A percentile compares a stretch with the other conserved stretches of the same genome.
Conservation (phyloP, 1,140 invertebrate species). For the Hydropsyche tenuis region DNA sequence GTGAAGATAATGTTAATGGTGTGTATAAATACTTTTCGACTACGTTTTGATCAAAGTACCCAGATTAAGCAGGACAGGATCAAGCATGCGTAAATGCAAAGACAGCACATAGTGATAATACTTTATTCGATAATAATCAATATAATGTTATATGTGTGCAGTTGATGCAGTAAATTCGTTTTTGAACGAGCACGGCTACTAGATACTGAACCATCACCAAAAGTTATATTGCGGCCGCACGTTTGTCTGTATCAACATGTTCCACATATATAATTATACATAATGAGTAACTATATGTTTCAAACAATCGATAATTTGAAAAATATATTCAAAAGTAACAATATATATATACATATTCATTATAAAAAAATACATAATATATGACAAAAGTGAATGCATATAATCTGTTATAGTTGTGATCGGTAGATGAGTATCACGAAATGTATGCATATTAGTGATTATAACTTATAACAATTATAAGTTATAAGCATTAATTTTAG, state of each 20-base stretch:
- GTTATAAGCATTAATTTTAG: too few species aligned
- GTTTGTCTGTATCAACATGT: too few species aligned
- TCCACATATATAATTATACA: not conserved
- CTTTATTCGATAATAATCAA: slow-evolving; percentile 46
- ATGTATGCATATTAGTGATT: too few species aligned
- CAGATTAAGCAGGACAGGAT: slow-evolving; percentile 25
- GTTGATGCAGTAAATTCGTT: too few species aligned
- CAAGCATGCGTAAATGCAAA: slow-evolving; percentile 46
- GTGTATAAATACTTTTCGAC: too few species aligned
- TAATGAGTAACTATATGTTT: not conserved
- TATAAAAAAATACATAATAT: slow-evolving; percentile 2
- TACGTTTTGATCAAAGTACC: not conserved
- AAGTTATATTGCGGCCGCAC: too few species aligned
- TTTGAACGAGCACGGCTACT: slow-evolving; percentile 34
- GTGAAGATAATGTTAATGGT: too few species aligned
- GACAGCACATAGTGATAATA: slow-evolving; percentile 44
- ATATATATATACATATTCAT: not conserved
- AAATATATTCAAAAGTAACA: slow-evolving; percentile 15
- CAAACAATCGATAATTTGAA: not conserved
- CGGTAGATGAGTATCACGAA: too few species aligned
- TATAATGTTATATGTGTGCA: slow-evolving; percentile 24
- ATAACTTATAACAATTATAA: too few species aligned
- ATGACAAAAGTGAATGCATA: not conserved
- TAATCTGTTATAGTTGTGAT: not conserved
- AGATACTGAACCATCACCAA: slow-evolving; percentile 28